Percentiles rank a stretch among this genome's conserved stretches.
Evolutionary conservation across 2,797 vertebrate species (phyloP).

Genomic region (Astyanax mexicanus): DNA sequence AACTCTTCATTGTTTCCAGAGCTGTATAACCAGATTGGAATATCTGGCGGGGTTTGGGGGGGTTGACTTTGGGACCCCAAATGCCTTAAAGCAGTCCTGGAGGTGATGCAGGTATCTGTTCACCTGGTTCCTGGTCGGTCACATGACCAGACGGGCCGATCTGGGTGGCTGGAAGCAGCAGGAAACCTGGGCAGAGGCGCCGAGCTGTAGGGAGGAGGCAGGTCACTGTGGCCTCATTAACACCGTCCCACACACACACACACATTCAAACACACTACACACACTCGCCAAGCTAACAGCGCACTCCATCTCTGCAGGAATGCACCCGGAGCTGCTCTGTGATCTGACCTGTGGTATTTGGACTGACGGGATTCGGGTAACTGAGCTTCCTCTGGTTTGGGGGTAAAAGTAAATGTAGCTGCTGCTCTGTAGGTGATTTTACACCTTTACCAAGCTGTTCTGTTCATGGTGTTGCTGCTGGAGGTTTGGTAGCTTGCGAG

Average conservation of each 20-base stretch:
- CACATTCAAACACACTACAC: constrained; percentile 16
- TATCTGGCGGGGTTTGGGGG: too few relatives aligned
- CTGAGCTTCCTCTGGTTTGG: constrained; percentile 34
- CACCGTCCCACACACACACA: constrained; percentile 53
- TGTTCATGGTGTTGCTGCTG: constrained; percentile 9
- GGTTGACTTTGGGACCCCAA: too few relatives aligned
- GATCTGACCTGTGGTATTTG: constrained; percentile 50
- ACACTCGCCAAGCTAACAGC: constrained; percentile 47
- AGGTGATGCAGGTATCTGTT: constrained; percentile 58
- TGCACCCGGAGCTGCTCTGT: constrained; percentile 34
- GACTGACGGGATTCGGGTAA: constrained; percentile 48
- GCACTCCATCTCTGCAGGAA: constrained; percentile 43
- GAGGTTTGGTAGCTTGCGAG: background rate
- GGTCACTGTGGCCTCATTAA: constrained; percentile 69
- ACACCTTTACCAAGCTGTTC: constrained; percentile 8
- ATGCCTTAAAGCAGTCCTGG: too few relatives aligned
- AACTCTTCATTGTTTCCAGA: too few relatives aligned
- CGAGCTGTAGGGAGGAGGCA: constrained; percentile 52
- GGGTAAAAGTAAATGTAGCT: constrained; percentile 35
- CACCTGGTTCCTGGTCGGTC: constrained; percentile 63
- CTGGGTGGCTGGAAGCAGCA: constrained; percentile 40
- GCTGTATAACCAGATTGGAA: too few relatives aligned
- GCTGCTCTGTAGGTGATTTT: constrained; percentile 36
- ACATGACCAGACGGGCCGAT: constrained; percentile 63
- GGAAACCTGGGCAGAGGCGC: constrained; percentile 45